Evolutionary conservation across 1,140 invertebrate species (phyloP).

Genomic region (Patella vulgata): DNA sequence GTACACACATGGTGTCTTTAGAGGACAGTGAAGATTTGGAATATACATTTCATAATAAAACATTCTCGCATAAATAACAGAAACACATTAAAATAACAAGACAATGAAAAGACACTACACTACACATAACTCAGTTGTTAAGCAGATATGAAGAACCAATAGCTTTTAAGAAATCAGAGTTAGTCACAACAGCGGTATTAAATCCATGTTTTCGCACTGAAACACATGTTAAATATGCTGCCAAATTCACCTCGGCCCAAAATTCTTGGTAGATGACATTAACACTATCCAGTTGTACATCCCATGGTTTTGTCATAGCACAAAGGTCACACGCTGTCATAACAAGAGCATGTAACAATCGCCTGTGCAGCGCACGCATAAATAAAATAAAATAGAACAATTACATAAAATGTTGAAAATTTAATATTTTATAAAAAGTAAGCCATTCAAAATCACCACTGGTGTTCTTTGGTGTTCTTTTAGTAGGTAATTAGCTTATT

Average conservation of each 20-base stretch:
- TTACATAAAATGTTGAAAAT: background rate
- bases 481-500: too few species aligned
- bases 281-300: constrained; percentile 83
- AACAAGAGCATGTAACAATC: constrained; percentile 74
- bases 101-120: background rate
- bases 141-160: background rate
- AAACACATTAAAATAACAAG: too few species aligned
- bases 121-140: background rate
- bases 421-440: constrained; percentile 13
- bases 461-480: too few species aligned
- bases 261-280: constrained; percentile 88
- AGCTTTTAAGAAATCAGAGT: background rate
- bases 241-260: constrained; percentile 78
- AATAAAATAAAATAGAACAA: background rate
- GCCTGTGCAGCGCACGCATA: constrained; percentile 25
- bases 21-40: too few species aligned
- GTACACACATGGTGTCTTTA: too few species aligned
- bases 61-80: too few species aligned
- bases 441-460: background rate
- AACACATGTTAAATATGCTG: too few species aligned
- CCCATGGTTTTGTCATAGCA: constrained; percentile 84
- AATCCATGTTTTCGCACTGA: background rate
- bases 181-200: background rate
- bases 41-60: too few species aligned
- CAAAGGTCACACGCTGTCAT: constrained; percentile 88